phyloP scores from a whole-genome alignment of 2,888 invertebrate genomes.

The Calameuta filiformis region DNA sequence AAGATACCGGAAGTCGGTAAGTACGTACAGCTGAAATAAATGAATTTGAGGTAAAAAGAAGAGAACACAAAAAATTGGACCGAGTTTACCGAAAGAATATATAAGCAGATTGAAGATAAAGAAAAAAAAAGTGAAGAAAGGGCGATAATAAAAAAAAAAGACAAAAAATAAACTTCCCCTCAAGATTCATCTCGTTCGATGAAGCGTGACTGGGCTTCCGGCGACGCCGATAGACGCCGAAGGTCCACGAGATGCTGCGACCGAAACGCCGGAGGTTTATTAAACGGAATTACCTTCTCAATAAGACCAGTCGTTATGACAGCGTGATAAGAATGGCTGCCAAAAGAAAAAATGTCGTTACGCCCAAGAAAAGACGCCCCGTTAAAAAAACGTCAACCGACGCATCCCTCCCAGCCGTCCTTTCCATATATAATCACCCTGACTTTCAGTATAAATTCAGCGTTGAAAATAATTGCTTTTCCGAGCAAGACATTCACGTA shows the following conservation, averaged over 20 bases:
- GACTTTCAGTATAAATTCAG: background rate
- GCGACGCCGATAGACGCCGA: background rate
- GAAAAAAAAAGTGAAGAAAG: background rate
- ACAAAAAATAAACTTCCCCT: background rate
- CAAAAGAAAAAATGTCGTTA: background rate
- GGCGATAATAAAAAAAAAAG: too few relatives aligned
- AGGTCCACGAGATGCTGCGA: background rate
- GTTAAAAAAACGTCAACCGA: background rate
- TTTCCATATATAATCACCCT: background rate
- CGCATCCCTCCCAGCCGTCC: background rate
- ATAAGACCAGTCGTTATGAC: background rate
- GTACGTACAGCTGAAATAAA: background rate
- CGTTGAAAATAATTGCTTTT: constrained; percentile 12
- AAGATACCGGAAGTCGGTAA: too few relatives aligned
- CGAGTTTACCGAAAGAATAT: background rate
- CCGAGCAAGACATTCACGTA: background rate
- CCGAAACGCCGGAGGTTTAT: background rate
- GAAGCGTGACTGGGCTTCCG: background rate
- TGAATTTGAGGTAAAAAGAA: background rate
- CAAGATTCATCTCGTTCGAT: background rate
- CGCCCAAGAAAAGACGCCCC: background rate
- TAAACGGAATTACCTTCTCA: background rate
- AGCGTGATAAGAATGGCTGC: background rate
- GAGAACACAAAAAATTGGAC: background rate
- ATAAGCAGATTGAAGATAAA: background rate